phyloP scores from a whole-genome alignment of 2,797 vertebrate species.

The Ctenosaura bakeri region DNA sequence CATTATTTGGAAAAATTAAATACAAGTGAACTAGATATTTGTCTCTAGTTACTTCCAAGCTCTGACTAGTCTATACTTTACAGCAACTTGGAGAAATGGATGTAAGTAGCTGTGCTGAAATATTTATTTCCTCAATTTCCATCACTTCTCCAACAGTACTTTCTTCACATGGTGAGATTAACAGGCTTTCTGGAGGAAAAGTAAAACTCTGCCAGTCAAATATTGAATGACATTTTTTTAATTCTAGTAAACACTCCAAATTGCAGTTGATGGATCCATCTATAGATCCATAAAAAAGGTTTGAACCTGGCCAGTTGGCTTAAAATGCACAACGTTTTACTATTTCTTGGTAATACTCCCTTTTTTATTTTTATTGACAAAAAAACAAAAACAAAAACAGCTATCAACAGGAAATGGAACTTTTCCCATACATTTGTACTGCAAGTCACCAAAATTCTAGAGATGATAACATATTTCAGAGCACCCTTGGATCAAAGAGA shows the following conservation, averaged over 20 bases:
- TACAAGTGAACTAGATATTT: neutral
- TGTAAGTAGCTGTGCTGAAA: constrained; percentile 18
- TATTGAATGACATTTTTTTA: constrained; percentile 32
- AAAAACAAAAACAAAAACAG: no score
- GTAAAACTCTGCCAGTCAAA: neutral
- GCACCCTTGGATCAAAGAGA: neutral
- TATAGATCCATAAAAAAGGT: neutral
- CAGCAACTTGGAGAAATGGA: constrained; percentile 1
- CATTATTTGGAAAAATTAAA: neutral
- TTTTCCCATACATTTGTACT: neutral
- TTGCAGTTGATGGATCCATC: constrained; percentile 15
- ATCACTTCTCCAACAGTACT: neutral
- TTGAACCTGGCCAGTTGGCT: constrained; percentile 10
- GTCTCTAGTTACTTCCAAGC: neutral
- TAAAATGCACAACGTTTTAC: constrained; percentile 10
- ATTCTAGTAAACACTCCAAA: constrained; percentile 20
- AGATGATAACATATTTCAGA: neutral
- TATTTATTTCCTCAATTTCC: constrained; percentile 8
- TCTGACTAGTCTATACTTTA: neutral
- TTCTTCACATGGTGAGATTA: constrained; percentile 8
- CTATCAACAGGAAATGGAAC: neutral
- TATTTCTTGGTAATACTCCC: constrained; percentile 15
- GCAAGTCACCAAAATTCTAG: constrained; percentile 1
- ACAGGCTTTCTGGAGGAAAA: constrained; percentile 10
- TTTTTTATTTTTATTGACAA: constrained; percentile 37